Evolutionary conservation across 1,140 invertebrate species (phyloP), one percentile per base, ranked within the genome.

Genomic region (Ceratina japonica): DNA sequence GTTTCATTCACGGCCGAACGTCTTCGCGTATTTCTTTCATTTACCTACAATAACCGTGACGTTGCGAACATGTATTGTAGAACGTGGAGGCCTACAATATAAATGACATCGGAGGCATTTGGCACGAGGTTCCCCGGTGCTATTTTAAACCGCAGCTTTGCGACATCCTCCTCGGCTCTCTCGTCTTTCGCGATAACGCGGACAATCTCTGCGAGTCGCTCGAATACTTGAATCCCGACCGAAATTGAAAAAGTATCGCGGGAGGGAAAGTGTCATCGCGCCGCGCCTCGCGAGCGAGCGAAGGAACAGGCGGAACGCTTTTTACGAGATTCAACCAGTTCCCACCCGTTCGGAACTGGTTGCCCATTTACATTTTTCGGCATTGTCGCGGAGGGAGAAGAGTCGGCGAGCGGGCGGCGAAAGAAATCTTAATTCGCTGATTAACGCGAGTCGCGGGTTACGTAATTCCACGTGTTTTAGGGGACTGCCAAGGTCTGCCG

Each of bases 71-170:
- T 72, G 13, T 64, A 61, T 56, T 44, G 51, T 37, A 58, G 59
- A 62, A 73, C 64, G 71, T 56, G 69, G 62, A 62, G n/a, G 22
- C 16, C 16, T 68, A 54, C 76, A 74, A 75, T 72, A 62, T 22
- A 76, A 61, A 51, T 72, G 66, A 84, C 81, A 75, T 71, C 64
- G 71, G 22, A 64, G 58, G 64, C 22, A 82, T 69, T 86, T 86
- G 84, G 83, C 83, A 85, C 73, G 27, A 52, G 56, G 51, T 44
- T 63, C 18, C 49, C 44, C n/a, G 16, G 3, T 61, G 66, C 82
- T 84, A 86, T 86, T 86, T 86, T 85, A 64, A 74, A 72, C 54
- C 44, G 4, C 27, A 65, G 70, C n/a, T 84, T 86, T 85, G 64
- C 83, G 76, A 82, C 69, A 86, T 54, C 62, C 10, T 24, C 49